phyloP scores from a whole-genome alignment of 1,140 invertebrate genomes.

The Brachionus asplanchnoidis region DNA sequence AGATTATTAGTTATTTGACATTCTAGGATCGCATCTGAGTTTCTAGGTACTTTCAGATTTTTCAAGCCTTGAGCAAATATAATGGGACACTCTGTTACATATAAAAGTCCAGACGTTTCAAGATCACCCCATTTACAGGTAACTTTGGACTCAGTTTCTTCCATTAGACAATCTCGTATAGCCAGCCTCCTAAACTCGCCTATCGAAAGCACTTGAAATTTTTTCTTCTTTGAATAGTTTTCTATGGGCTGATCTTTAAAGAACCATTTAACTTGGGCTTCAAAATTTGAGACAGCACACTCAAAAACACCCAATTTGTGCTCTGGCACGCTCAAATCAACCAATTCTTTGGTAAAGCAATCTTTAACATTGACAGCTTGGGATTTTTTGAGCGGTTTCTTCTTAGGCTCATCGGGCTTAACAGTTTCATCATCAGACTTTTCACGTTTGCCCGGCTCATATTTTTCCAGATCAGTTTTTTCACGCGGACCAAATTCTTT shows the following conservation, averaged over 20 bases:
- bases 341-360: slow-evolving; percentile 18
- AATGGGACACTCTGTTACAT: slow-evolving; percentile 29
- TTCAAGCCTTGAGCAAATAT: slow-evolving; percentile 6
- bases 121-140: slow-evolving; percentile 29
- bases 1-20: slow-evolving; percentile 31
- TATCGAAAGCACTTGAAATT: slow-evolving; percentile 26
- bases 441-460: neutral
- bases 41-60: slow-evolving; percentile 29
- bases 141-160: slow-evolving; percentile 8
- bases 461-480: slow-evolving; percentile 34
- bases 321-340: slow-evolving; percentile 26
- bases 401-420: neutral
- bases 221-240: neutral
- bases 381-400: slow-evolving; percentile 20
- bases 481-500: slow-evolving; percentile 26
- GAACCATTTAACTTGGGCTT: slow-evolving; percentile 39
- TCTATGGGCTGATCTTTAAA: slow-evolving; percentile 11
- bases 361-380: neutral
- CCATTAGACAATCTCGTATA: slow-evolving; percentile 30
- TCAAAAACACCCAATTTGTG: slow-evolving; percentile 34
- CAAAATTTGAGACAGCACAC: slow-evolving; percentile 25
- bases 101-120: slow-evolving; percentile 17
- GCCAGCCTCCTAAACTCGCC: slow-evolving; percentile 18
- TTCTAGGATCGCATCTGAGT: slow-evolving; percentile 3
- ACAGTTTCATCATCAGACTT: neutral